Base-by-base conservation (phyloP, 1,140 invertebrate genomes). In the Choristoneura fumiferana region DNA sequence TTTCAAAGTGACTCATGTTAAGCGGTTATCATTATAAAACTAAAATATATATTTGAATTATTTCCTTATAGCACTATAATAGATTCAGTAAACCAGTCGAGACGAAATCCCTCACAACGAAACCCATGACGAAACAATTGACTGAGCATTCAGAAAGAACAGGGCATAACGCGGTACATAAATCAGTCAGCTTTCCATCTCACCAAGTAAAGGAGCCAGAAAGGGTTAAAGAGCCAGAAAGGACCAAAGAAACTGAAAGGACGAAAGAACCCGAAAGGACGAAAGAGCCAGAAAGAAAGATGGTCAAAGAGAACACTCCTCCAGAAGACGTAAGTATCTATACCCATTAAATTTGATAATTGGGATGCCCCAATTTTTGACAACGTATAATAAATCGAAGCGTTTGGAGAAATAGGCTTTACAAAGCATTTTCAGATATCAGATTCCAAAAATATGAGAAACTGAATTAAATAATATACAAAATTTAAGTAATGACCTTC, bases 21-120 rank as follows among this genome's bases (percentile, higher is more conserved):
- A 6, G 6, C 22, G 22, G 22, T 29, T 29, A 29, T 29, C 22
- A 6, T 29, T 29, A 29, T 29, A 6, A 29, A 6, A 29, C 22
- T 29, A 3, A 29, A 29, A 29, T n/a, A 6, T 29, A 29, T 29
- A 29, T 2, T n/a, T 38, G 13, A 38, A 4, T 38, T 2, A n/a
- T n/a, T n/a, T 75, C 36, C 10, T 8, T 43, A 12, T 57, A 39
- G 17, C 45, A 87, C 76, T 69, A 58, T 63, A 70, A 75, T 60
- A 59, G 53, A 14, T 84, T 81, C 59, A 57, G 58, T 18, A 87
- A 84, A 69, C 62, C 72, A 36, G 76, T 60, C 67, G 82, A 85
- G 62, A 69, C 69, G 49, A 84, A 73, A 73, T 18, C 18, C 1
- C 18, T 18, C 17, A 65, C 29, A 60, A 49, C 60, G 54, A 57